Evolutionary conservation across 1,140 invertebrate species (phyloP).

Genomic region (Choristoneura fumiferana): DNA sequence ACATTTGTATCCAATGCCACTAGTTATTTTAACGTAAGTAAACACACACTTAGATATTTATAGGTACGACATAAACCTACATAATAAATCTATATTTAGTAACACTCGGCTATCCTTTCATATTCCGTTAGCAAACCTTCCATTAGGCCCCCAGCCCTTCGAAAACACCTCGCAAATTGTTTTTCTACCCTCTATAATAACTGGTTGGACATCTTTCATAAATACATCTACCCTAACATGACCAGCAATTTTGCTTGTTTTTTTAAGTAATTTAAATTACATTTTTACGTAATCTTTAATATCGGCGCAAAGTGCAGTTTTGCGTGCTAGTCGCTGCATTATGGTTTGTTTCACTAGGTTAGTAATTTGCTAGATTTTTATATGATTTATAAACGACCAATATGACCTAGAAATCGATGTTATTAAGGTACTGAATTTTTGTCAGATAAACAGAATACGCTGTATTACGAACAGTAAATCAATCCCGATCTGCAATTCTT

Average conservation of each 20-base stretch:
- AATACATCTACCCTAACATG: conserved; percentile 58
- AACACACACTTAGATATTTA: too few species aligned
- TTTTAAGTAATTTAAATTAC: conserved; percentile 60
- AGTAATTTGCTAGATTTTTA: conserved; percentile 18
- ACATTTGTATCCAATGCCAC: too few species aligned
- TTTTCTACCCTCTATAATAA: conserved; percentile 64
- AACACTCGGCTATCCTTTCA: conserved; percentile 14
- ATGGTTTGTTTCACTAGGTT: conserved; percentile 20
- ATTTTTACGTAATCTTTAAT: conserved; percentile 44
- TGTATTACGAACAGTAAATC: too few species aligned
- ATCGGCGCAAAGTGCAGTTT: conserved; percentile 62
- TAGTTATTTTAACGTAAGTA: too few species aligned
- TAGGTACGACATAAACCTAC: too few species aligned
- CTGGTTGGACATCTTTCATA: conserved; percentile 65
- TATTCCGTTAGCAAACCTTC: conserved; percentile 29
- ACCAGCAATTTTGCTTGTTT: conserved; percentile 49
- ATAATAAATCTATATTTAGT: background rate
- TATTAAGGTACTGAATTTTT: too few species aligned
- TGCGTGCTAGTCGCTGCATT: conserved; percentile 36
- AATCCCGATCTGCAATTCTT: too few species aligned
- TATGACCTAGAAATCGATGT: too few species aligned
- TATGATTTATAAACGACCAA: background rate
- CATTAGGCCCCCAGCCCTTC: conserved; percentile 51
- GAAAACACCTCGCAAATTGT: conserved; percentile 63
- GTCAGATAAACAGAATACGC: too few species aligned